These are phyloP conservation scores for Coronaproctus castanopsis DNA, from an alignment of 2,888 invertebrate species.

Conservation along the genomic window DNA sequence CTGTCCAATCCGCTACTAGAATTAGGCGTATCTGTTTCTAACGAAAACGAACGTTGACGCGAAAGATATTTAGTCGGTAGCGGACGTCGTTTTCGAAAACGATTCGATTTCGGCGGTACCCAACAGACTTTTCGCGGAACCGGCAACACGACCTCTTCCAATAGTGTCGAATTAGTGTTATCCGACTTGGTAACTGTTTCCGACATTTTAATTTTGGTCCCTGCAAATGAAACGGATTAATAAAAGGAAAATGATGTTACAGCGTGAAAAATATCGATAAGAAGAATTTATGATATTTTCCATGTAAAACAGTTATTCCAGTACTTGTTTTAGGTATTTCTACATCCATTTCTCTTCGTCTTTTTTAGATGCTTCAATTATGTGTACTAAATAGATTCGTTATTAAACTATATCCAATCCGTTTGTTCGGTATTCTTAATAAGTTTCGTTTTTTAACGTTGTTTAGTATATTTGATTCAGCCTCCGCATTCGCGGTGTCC, in stretches of 20 bases:
- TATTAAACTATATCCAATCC: too few relatives aligned
- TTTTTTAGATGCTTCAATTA: too few relatives aligned
- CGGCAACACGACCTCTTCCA: not conserved
- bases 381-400: too few relatives aligned
- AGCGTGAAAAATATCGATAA: not conserved
- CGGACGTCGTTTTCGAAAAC: constrained; percentile 1
- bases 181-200: constrained; percentile 1
- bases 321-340: too few relatives aligned
- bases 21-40: constrained; percentile 23
- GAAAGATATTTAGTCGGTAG: constrained; percentile 10
- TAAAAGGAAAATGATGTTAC: not conserved
- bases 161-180: not conserved
- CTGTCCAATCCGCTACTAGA: constrained; percentile 17
- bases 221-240: not conserved
- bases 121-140: constrained; percentile 10
- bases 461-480: too few relatives aligned
- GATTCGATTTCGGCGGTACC: constrained; percentile 3
- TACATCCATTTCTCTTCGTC: too few relatives aligned
- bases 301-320: too few relatives aligned
- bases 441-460: too few relatives aligned
- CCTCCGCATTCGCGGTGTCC: too few relatives aligned
- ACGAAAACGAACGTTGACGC: constrained; percentile 24
- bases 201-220: constrained; percentile 5
- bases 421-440: too few relatives aligned
- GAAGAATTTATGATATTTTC: not conserved